Conservation (phyloP, 2,888 invertebrate species). For the Drosophila pseudotakahashii region DNA sequence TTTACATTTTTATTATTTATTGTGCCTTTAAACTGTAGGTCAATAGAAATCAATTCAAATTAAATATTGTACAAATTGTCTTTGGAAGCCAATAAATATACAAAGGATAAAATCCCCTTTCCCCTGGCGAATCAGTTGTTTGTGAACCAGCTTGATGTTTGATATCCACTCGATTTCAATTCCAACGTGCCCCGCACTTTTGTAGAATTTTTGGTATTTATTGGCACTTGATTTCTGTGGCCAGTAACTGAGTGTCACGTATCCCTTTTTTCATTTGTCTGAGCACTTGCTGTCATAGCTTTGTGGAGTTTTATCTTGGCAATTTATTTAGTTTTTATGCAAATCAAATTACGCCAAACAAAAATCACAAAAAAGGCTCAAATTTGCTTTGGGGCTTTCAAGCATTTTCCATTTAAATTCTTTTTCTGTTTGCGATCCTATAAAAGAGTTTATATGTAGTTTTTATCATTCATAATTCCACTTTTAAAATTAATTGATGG, state of each 20-base stretch:
- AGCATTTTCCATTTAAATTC: constrained; percentile 52
- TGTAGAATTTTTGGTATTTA: constrained; percentile 58
- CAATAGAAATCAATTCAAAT: too few relatives aligned
- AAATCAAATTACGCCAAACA: constrained; percentile 63
- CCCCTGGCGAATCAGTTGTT: not conserved
- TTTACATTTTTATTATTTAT: too few relatives aligned
- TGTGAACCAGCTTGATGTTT: constrained; percentile 14
- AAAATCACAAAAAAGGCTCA: constrained; percentile 29
- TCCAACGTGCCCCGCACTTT: constrained; percentile 5
- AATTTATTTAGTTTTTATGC: constrained; percentile 71
- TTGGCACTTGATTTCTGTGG: constrained; percentile 55
- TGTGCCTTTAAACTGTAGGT: too few relatives aligned
- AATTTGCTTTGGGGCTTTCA: constrained; percentile 24
- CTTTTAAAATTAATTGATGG: constrained; percentile 61
- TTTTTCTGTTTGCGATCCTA: constrained; percentile 22
- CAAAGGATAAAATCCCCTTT: not conserved
- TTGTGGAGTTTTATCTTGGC: constrained; percentile 57
- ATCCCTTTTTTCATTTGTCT: constrained; percentile 24
- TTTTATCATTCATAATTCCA: constrained; percentile 12
- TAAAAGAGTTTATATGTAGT: constrained; percentile 12
- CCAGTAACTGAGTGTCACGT: constrained; percentile 29
- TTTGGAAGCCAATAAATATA: not conserved
- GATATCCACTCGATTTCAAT: constrained; percentile 32
- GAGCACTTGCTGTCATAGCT: constrained; percentile 32
- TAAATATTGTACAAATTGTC: not conserved